Percentiles rank a stretch among this genome's conserved stretches.
Conservation (phyloP, 2,797 vertebrate genomes). For the Anguilla marmorata region DNA sequence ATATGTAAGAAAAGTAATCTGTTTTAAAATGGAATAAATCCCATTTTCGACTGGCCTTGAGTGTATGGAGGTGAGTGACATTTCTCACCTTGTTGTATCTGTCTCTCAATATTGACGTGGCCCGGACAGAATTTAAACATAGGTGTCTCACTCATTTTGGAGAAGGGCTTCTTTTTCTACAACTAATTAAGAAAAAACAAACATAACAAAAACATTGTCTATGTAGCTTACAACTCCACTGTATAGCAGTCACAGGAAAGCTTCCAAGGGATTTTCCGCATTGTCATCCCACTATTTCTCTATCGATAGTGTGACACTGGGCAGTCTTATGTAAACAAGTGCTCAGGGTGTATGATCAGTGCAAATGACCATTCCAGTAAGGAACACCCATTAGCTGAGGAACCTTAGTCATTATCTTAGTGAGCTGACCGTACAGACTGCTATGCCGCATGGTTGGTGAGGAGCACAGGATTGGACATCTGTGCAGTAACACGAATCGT, state of each 20-base stretch:
- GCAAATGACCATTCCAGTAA: background rate
- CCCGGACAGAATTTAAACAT: background rate
- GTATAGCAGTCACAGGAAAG: background rate
- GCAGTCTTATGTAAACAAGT: background rate
- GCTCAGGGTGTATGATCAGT: background rate
- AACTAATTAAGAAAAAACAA: background rate
- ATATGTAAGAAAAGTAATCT: constrained; percentile 1
- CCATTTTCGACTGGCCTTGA: constrained; percentile 2
- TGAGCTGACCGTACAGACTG: background rate
- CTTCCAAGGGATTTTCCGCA: background rate
- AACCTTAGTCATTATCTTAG: background rate
- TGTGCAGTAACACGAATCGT: background rate
- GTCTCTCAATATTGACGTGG: background rate
- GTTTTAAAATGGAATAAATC: constrained; percentile 9
- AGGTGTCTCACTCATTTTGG: background rate
- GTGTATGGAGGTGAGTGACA: constrained; percentile 5
- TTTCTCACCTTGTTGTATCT: constrained; percentile 4
- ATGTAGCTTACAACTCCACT: background rate
- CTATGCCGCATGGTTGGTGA: background rate
- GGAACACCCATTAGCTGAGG: background rate
- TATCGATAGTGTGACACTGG: background rate
- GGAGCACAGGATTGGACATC: background rate
- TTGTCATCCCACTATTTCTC: background rate
- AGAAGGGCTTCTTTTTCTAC: background rate
- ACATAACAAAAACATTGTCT: background rate